Evolutionary conservation across 2,797 vertebrate genomes (phyloP).

Genomic region (Malurus leucopterus): DNA sequence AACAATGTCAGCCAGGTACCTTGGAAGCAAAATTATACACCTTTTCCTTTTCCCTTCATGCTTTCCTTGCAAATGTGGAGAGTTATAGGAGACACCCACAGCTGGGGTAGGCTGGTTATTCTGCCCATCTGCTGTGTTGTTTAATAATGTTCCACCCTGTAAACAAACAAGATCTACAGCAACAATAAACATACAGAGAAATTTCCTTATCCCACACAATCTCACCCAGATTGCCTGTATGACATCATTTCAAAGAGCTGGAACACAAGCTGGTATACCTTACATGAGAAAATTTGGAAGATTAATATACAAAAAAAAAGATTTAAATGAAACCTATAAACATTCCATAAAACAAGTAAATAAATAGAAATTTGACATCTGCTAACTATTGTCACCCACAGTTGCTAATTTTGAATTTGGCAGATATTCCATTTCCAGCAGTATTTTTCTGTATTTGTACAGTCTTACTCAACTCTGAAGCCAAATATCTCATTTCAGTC

Average conservation of each 20-base stretch:
- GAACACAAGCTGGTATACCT: neutral
- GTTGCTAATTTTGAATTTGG: slow-evolving; percentile 15
- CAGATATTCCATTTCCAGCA: neutral
- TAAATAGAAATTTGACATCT: slow-evolving; percentile 26
- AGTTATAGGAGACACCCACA: neutral
- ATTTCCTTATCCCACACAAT: neutral
- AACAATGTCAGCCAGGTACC: neutral
- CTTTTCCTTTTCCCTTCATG: neutral
- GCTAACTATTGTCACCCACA: neutral
- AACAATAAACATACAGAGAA: neutral
- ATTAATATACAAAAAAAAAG: neutral
- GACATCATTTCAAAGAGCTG: neutral
- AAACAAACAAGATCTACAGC: neutral
- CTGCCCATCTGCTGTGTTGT: neutral
- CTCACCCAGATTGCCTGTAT: neutral
- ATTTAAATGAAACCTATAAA: neutral
- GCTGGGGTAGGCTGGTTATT: neutral
- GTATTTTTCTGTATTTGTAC: neutral
- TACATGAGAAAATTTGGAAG: neutral
- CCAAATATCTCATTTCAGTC: neutral
- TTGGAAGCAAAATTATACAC: slow-evolving; percentile 16
- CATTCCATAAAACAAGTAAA: neutral
- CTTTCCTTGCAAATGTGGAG: neutral
- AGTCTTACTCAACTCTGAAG: neutral
- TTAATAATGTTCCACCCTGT: neutral